A percentile compares a stretch with the other conserved stretches of the same genome.
These are phyloP conservation scores for Zelostemma sp. DNA, from an alignment of 1,140 invertebrate genomes.

Conservation along the genomic window DNA sequence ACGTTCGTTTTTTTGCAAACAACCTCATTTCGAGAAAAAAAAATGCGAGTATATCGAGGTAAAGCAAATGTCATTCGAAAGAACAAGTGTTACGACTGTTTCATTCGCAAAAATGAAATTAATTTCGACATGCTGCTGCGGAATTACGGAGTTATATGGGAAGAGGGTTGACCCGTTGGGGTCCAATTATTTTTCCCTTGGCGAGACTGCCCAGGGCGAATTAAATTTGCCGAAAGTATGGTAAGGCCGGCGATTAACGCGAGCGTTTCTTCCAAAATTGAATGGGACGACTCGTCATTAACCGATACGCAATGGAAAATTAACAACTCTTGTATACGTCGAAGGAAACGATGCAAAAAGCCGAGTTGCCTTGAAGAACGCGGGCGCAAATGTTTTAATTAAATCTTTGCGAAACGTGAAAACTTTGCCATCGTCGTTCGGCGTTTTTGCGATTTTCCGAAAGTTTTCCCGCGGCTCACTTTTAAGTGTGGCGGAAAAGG, in stretches of 20 bases:
- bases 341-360: constrained; percentile 19
- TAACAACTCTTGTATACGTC: background rate
- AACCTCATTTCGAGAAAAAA: too few species aligned
- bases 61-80: too few species aligned
- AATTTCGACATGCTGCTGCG: constrained; percentile 24
- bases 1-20: background rate
- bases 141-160: constrained; percentile 13
- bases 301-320: constrained; percentile 14
- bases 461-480: constrained; percentile 42
- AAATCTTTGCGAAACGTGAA: constrained; percentile 55
- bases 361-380: constrained; percentile 33
- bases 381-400: constrained; percentile 59
- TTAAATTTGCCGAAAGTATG: constrained; percentile 8
- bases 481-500: constrained; percentile 26
- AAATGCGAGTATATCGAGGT: too few species aligned
- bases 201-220: constrained; percentile 2
- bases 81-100: too few species aligned
- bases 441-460: constrained; percentile 57
- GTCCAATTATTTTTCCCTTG: constrained; percentile 37
- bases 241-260: constrained; percentile 27
- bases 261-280: constrained; percentile 9
- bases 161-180: constrained; percentile 28
- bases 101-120: constrained; percentile 26
- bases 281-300: constrained; percentile 4
- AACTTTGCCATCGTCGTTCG: constrained; percentile 54